Evolutionary conservation across 2,888 invertebrate genomes (phyloP), one percentile per base, ranked within the genome.

Genomic region (Anagyrus pseudococci): DNA sequence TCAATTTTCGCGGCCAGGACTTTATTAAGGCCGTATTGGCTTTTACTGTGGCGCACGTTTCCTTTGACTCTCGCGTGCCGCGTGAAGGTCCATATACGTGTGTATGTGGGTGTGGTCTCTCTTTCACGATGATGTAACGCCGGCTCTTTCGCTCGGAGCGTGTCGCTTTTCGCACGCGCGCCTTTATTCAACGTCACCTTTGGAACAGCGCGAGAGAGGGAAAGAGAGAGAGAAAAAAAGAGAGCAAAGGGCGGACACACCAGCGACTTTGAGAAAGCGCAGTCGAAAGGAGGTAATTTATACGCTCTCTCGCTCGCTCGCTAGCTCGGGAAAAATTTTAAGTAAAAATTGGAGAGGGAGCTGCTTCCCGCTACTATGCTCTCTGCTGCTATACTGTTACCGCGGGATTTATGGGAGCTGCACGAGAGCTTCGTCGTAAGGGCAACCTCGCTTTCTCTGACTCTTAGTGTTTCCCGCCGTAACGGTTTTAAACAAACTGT

Each of bases 281-380:
- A n/a, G n/a, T n/a, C n/a, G n/a, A n/a, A n/a, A n/a, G n/a, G n/a
- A n/a, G n/a, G n/a, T n/a, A n/a, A n/a, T n/a, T n/a, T n/a, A 59
- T 59, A 47, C 43, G 33, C 29, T 48, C 60, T 40, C 60, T 60
- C 53, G 52, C 52, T 59, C 33, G 1, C 33, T 15, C 22, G 15
- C 23, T 15, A 19, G 23, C 26, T 0, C 23, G 29, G 29, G 29
- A 10, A 4, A 10, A 29, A 29, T 29, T 29, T 29, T 29, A 29
- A 29, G 29, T 29, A 10, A 29, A 29, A 29, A 29, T 29, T 29
- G 29, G 6, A 10, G 29, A 29, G 29, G 10, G 10, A n/a, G n/a
- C n/a, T n/a, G n/a, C n/a, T n/a, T n/a, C n/a, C n/a, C n/a, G n/a
- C n/a, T n/a, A n/a, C n/a, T n/a, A n/a, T n/a, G n/a, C n/a, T n/a